Evolutionary conservation across 1,140 invertebrate genomes (phyloP), one percentile per base, ranked within the genome.

Genomic region (Oppia nitens): DNA sequence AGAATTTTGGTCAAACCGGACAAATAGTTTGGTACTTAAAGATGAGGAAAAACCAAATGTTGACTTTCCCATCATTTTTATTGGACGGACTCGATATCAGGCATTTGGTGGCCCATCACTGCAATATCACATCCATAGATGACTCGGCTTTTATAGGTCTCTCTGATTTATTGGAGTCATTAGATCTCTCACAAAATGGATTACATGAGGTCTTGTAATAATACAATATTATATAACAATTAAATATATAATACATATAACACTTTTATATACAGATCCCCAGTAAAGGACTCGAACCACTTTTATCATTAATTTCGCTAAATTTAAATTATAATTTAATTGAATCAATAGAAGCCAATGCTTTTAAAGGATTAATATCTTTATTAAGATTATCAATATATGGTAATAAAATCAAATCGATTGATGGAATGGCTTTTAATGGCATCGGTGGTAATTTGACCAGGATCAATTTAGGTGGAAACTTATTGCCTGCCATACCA

Each of bases 51-150:
- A 87, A 87, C 68, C 82, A 81, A 66, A 70, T 89, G 62, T 81
- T 82, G 1, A 87, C 86, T 70, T 74, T 91, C 49, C 84, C 84
- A 47, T 81, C 83, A 11, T 87, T 84, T 68, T 78, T 89, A 32
- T 87, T 91, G 68, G 75, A 87, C n/a, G 85, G 85, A 6, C 73
- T 90, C 63, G 83, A 87, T 66, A 87, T 90, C 61, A 79, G 83
- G 62, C 85, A 90, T 66, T 75, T 91, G 11, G 87, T 85, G 26
- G 85, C 89, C 20, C 84, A 86, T 65, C 87, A 88, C 68, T 87
- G 66, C 27, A 64, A 60, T 40, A 58, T 66, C 1, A 48, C 51
- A 1, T 40, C 24, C n/a, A 52, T 67, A 0, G 64, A 66, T 17
- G 52, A 60, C 12, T 24, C 54, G 2, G 63, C 65, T 1, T 65